A percentile compares a stretch with the other conserved stretches of the same genome.
Evolutionary conservation across 2,113 vertebrate genomes (phyloP).

Genomic region (Prietella phreatophila): DNA sequence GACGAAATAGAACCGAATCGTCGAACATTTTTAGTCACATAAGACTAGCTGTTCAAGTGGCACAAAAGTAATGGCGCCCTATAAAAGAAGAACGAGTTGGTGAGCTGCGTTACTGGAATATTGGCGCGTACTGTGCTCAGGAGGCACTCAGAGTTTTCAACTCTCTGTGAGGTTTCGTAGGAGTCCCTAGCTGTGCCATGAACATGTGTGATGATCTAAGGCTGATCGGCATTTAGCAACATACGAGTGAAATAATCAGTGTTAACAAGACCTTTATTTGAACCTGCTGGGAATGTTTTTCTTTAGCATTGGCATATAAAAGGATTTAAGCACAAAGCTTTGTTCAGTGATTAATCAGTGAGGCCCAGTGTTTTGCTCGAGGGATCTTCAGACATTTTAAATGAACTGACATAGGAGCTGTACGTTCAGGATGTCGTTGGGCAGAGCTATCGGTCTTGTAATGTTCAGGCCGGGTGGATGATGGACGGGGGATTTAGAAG

Average conservation of each 20-base stretch:
- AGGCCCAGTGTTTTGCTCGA: background rate
- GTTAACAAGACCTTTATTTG: background rate
- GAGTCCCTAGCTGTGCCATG: background rate
- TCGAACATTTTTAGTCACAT: background rate
- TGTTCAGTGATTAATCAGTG: background rate
- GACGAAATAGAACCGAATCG: background rate
- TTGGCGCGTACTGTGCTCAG: background rate
- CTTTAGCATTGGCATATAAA: background rate
- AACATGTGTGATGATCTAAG: background rate
- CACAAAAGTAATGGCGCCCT: background rate
- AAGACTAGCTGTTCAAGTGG: no score
- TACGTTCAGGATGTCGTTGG: background rate
- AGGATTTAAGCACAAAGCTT: background rate
- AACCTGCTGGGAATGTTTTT: background rate
- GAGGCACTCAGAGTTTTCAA: background rate
- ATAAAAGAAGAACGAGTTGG: background rate
- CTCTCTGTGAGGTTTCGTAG: background rate
- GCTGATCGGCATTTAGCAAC: background rate
- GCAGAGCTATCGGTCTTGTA: background rate
- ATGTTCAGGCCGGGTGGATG: background rate
- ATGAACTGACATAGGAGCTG: background rate
- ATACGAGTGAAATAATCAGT: background rate
- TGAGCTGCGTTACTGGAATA: background rate
- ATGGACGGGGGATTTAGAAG: background rate
- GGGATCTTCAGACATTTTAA: background rate